phyloP scores from a whole-genome alignment of 2,113 vertebrate genomes.

The Tinamus guttatus region DNA sequence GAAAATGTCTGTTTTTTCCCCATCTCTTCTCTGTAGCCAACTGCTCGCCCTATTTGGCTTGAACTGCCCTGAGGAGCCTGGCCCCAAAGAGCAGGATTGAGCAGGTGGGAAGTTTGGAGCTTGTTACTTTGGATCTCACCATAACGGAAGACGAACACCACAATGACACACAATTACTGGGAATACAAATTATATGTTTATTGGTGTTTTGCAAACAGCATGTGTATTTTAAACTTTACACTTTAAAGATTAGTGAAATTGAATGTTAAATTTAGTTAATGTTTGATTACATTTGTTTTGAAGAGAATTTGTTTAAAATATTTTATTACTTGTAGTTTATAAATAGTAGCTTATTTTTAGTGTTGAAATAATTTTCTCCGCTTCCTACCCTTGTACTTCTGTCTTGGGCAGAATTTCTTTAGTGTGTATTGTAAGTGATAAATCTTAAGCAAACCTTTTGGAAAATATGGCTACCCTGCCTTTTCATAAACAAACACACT shows the following conservation, averaged over 20 bases:
- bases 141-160: background rate
- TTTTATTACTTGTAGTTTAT: conserved; percentile 60
- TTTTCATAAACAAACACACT: background rate
- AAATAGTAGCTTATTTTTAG: conserved; percentile 8
- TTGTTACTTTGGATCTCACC: conserved; percentile 64
- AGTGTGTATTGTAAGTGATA: conserved; percentile 17
- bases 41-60: conserved; percentile 37
- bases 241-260: conserved; percentile 49
- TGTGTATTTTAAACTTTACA: conserved; percentile 51
- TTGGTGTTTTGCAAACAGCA: conserved; percentile 39
- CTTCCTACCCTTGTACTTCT: conserved; percentile 40
- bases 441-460: conserved; percentile 14
- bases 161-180: conserved; percentile 31
- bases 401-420: background rate
- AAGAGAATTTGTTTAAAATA: conserved; percentile 60
- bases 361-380: conserved; percentile 13
- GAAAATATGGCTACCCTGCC: conserved; percentile 21
- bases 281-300: conserved; percentile 68
- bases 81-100: conserved; percentile 59
- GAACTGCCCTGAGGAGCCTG: conserved; percentile 49
- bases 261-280: conserved; percentile 58
- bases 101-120: conserved; percentile 55
- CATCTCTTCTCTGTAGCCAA: conserved; percentile 9
- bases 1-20: background rate
- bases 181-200: conserved; percentile 37